Evolutionary conservation across 2,888 invertebrate genomes (phyloP), one percentile per base, ranked within the genome.

Genomic region (Drosophila mulleri): DNA sequence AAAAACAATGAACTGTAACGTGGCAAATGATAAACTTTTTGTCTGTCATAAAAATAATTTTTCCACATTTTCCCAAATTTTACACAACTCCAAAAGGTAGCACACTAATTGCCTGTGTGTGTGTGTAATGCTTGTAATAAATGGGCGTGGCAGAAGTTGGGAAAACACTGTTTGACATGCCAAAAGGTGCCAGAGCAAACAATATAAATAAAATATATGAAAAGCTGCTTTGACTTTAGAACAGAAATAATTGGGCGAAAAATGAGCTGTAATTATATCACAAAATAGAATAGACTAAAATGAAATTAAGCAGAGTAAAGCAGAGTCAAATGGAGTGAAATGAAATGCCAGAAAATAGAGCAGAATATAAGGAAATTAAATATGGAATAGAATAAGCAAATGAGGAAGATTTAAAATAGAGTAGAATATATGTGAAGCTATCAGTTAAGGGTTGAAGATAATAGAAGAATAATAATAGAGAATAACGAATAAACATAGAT

Each of bases 11-110:
- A 84, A 89, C 81, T 87, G 73, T 59, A 74, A 71, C 74, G 68
- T 86, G 84, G 89, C 82, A 71, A 87, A 83, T 90, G 89, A 85
- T 90, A 87, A 90, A 85, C 90, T 90, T 89, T 72, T 78, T 83
- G 81, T 83, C 87, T 86, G 78, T 83, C 88, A 81, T 75, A 85
- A 72, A 80, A 88, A 72, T 75, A 78, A 87, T 75, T 76, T 76
- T 76, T 73, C 32, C 70, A 77, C 81, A 78, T 72, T 78, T 76
- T 66, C 52, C 48, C 80, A 72, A 79, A 69, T 67, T 62, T 58
- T 64, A 62, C 64, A 67, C 47, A 68, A 48, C 62, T 61, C 58
- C 18, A 44, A 41, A 75, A 80, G 71, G 71, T 81, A 59, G 47
- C 50, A 18, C 32, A 62, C 58, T 64, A 37, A 48, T 58, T 59